These are phyloP conservation scores for Platysternon megacephalum DNA, from an alignment of 2,113 vertebrate genomes.

Conservation along the genomic window DNA sequence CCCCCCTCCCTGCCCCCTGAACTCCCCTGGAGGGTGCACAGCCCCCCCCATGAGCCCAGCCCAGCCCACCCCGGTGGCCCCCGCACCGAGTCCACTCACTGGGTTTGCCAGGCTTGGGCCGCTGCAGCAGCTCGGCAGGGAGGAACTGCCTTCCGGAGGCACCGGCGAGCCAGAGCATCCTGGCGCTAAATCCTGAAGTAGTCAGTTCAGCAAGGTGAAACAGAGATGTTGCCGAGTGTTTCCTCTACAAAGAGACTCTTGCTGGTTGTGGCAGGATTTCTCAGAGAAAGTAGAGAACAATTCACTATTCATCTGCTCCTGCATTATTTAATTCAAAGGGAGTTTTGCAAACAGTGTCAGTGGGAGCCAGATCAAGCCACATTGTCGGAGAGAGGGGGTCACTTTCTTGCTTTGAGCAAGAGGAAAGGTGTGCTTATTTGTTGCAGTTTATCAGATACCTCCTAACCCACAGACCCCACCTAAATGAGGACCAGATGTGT, in stretches of 20 bases:
- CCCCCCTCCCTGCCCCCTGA: too few species aligned
- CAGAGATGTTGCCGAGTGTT: fast-evolving
- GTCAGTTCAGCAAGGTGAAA: neutral
- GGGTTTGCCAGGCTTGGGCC: too few species aligned
- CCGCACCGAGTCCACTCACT: too few species aligned
- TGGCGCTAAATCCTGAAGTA: neutral
- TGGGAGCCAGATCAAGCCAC: neutral
- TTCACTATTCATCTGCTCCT: neutral
- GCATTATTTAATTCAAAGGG: neutral
- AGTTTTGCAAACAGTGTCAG: neutral
- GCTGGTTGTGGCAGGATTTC: neutral
- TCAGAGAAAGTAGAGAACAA: fast-evolving
- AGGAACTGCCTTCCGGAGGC: too few species aligned
- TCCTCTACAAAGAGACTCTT: neutral
- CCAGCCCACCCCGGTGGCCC: too few species aligned
- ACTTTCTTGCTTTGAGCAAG: neutral
- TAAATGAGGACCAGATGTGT: neutral
- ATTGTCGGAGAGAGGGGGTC: neutral
- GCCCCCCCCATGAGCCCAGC: too few species aligned
- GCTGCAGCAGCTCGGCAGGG: too few species aligned
- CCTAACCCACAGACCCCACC: neutral
- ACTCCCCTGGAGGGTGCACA: too few species aligned
- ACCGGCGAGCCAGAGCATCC: too few species aligned
- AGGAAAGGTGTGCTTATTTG: neutral
- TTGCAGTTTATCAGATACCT: neutral